Conservation (phyloP, 2,113 vertebrate genomes). For the Podarcis raffonei region DNA sequence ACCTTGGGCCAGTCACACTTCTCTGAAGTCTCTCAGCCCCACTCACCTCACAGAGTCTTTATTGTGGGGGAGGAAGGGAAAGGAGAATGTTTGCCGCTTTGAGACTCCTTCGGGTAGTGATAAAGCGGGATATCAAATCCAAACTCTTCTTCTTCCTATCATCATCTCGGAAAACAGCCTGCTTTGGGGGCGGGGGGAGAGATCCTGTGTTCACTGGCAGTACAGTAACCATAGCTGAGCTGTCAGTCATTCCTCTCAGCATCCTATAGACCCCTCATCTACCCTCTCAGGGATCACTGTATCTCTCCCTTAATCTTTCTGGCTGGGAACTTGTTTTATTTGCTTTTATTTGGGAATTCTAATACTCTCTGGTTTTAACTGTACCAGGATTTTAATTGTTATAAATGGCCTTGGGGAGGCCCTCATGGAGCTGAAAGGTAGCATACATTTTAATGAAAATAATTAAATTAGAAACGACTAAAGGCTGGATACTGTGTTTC, state of each 20-base stretch:
- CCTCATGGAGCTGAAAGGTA: not conserved
- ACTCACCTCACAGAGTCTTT: too few species aligned
- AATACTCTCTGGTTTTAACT: not conserved
- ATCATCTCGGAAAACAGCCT: not conserved
- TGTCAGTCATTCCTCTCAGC: not conserved
- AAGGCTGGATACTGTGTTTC: not conserved
- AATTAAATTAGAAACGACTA: not conserved
- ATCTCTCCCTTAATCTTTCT: not conserved
- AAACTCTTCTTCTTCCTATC: too few species aligned
- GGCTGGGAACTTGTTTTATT: not conserved
- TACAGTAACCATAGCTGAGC: too few species aligned
- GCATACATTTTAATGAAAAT: not conserved
- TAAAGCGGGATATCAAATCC: too few species aligned
- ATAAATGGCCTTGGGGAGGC: not conserved
- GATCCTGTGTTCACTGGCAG: not conserved
- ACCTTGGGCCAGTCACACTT: too few species aligned
- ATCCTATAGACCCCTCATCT: not conserved
- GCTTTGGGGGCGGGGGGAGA: not conserved
- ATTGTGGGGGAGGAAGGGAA: too few species aligned
- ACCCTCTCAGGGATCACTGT: not conserved
- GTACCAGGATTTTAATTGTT: not conserved
- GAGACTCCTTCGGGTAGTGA: too few species aligned
- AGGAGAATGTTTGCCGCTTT: too few species aligned
- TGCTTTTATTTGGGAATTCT: not conserved
- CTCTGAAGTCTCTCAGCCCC: too few species aligned